A percentile compares a stretch with the other conserved stretches of the same genome.
These are phyloP conservation scores for Procambarus virginalis DNA, from an alignment of 1,140 invertebrate genomes.

Conservation along the genomic window DNA sequence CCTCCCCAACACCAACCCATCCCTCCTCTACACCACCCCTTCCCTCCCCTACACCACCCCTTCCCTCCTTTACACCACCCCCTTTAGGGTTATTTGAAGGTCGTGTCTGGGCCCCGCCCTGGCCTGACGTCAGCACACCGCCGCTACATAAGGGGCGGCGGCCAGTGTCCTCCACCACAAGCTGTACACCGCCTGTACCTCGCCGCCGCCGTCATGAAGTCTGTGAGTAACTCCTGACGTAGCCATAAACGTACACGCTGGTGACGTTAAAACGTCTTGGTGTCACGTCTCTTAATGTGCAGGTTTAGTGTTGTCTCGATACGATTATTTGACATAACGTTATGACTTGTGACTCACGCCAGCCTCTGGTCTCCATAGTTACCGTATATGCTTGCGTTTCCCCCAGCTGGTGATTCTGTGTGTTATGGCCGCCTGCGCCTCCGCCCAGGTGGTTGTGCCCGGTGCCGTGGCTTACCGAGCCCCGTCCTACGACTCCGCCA, in stretches of 20 bases:
- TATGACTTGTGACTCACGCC: too few relatives aligned
- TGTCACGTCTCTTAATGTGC: too few relatives aligned
- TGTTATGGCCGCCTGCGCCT: slow-evolving; percentile 70
- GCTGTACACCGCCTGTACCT: slow-evolving; percentile 33
- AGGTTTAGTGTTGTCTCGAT: too few relatives aligned
- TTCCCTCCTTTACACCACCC: background rate
- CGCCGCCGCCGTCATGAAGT: slow-evolving; percentile 39
- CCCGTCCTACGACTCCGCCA: slow-evolving; percentile 76
- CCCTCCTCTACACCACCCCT: too few relatives aligned
- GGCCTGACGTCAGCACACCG: slow-evolving; percentile 18
- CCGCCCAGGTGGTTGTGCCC: slow-evolving; percentile 67
- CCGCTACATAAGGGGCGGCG: slow-evolving; percentile 20
- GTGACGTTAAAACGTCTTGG: too few relatives aligned
- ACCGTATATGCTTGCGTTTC: background rate
- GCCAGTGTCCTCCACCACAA: slow-evolving; percentile 25
- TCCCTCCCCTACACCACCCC: too few relatives aligned
- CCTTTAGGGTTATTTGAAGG: background rate
- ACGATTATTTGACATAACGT: too few relatives aligned
- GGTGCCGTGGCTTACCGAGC: slow-evolving; percentile 74
- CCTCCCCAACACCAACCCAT: too few relatives aligned
- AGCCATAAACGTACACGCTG: too few relatives aligned
- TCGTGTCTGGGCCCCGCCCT: slow-evolving; percentile 26
- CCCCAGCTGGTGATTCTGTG: slow-evolving; percentile 46
- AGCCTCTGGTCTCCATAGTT: too few relatives aligned
- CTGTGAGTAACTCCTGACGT: slow-evolving; percentile 32